These are phyloP conservation scores for Vultur gryphus DNA, from an alignment of 2,797 vertebrate species.

Conservation along the genomic window DNA sequence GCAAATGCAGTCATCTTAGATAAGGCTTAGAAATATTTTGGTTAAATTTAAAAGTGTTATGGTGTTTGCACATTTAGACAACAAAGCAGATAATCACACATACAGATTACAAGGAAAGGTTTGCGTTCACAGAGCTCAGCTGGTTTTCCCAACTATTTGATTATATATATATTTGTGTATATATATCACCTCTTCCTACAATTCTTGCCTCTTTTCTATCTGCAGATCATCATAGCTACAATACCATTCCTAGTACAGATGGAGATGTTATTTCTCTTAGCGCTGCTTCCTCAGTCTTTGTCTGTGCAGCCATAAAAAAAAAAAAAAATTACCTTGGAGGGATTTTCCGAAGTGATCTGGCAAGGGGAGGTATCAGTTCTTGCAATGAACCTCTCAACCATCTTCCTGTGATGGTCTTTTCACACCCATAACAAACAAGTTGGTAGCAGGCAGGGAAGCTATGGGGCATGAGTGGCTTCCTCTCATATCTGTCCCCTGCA, in stretches of 20 bases:
- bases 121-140: not conserved
- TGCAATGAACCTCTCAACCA: not conserved
- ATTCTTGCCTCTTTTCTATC: not conserved
- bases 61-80: constrained; percentile 41
- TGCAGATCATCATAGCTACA: not conserved
- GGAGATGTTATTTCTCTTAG: not conserved
- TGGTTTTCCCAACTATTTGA: not conserved
- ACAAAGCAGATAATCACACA: not conserved
- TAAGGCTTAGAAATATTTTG: constrained; percentile 32
- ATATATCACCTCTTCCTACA: not conserved
- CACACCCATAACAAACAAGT: not conserved
- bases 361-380: not conserved
- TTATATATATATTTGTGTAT: not conserved
- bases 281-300: not conserved
- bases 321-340: not conserved
- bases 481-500: not conserved
- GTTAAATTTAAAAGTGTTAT: not conserved
- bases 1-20: not conserved
- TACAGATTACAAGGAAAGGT: not conserved
- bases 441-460: not conserved
- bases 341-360: not conserved
- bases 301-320: not conserved
- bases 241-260: not conserved
- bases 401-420: not conserved
- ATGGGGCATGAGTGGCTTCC: not conserved